Conservation (phyloP, 2,797 vertebrate genomes). For the Xyrichtys novacula region DNA sequence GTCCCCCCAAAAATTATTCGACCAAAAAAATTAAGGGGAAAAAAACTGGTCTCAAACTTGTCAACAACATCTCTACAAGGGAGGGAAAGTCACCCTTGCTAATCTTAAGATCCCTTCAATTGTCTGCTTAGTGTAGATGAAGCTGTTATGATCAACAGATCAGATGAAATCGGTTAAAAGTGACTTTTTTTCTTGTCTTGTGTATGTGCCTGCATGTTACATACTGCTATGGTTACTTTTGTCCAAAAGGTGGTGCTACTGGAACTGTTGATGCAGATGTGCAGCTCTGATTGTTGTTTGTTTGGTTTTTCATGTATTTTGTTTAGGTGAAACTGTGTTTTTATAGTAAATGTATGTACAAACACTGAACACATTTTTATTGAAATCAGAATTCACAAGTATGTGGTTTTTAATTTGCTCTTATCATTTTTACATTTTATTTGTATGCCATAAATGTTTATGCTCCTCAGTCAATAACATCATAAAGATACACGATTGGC, state of each 20-base stretch:
- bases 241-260: constrained; percentile 4
- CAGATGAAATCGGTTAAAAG: too few relatives aligned
- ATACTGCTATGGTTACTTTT: not conserved
- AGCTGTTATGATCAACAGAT: too few relatives aligned
- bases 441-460: constrained; percentile 14
- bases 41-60: too few relatives aligned
- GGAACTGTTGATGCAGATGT: not conserved
- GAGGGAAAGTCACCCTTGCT: too few relatives aligned
- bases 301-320: not conserved
- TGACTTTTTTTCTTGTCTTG: too few relatives aligned
- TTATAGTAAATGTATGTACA: not conserved
- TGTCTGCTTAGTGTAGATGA: too few relatives aligned
- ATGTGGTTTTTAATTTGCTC: not conserved
- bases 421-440: constrained; percentile 3
- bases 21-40: not conserved
- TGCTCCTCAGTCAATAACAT: not conserved
- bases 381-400: too few relatives aligned
- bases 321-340: not conserved
- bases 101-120: too few relatives aligned
- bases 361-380: not conserved
- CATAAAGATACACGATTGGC: not conserved
- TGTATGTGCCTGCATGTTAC: too few relatives aligned
- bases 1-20: too few relatives aligned
- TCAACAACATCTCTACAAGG: too few relatives aligned
- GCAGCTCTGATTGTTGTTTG: not conserved